A percentile compares a stretch with the other conserved stretches of the same genome.
phyloP scores from a whole-genome alignment of 2,113 vertebrate species.

The Corythornis madagascariensis region DNA sequence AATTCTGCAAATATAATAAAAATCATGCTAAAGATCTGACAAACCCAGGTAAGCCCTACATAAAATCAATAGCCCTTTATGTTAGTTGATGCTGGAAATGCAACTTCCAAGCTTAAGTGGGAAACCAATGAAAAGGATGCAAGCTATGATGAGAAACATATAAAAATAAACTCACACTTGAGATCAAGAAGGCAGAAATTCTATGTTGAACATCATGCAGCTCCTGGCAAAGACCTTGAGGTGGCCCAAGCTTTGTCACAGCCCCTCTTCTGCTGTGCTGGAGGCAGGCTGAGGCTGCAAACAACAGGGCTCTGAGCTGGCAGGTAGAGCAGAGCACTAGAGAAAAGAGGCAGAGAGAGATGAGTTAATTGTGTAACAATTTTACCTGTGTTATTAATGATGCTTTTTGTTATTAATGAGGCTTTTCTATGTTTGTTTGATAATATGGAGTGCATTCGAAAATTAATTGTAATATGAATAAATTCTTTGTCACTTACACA shows the following conservation, averaged over 20 bases:
- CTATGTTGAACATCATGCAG: rapidly evolving
- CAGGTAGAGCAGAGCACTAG: rapidly evolving
- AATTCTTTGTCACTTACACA: not conserved
- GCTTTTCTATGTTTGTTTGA: not conserved
- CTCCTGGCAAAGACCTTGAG: rapidly evolving
- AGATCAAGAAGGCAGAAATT: not conserved
- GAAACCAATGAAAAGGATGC: not conserved
- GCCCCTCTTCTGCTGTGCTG: not conserved
- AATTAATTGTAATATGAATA: not conserved
- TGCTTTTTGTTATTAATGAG: not conserved
- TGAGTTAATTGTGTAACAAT: not conserved
- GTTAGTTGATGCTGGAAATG: not conserved
- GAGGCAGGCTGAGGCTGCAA: not conserved
- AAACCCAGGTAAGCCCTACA: not conserved
- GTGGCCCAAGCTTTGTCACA: not conserved
- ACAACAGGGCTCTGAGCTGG: not conserved
- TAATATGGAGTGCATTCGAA: not conserved
- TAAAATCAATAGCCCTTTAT: not conserved
- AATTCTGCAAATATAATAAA: not conserved
- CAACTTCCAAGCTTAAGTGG: not conserved
- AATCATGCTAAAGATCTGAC: not conserved
- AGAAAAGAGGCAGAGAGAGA: not conserved
- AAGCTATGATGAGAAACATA: not conserved
- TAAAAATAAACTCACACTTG: rapidly evolving
- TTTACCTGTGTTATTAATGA: not conserved